Evolutionary conservation across 1,140 invertebrate genomes (phyloP), one percentile per base, ranked within the genome.

Genomic region (Papilio helenus): DNA sequence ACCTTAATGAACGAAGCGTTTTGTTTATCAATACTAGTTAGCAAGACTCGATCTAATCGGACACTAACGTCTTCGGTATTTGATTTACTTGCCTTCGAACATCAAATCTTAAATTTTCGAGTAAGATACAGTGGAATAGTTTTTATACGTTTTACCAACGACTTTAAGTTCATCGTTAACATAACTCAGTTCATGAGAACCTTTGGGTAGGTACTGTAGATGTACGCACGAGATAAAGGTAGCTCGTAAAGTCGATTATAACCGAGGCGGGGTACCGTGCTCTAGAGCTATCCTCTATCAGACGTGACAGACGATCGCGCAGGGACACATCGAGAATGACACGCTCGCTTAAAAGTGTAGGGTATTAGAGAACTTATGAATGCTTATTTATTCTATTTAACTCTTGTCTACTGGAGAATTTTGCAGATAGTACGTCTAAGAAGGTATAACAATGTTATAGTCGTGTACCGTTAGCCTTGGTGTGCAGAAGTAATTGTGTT

Each of bases 221-320:
- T 81, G 77, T 82, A 79, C 76, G 83, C 85, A 88, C 82, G 87
- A 89, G 90, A 93, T 92, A 77, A 18, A 42, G 18, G 42, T 42
- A n/a, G 20, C 12, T 46, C 44, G 72, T 74, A 49, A 58, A 18
- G 29, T 76, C 44, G 76, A 65, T 77, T 61, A 44, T 20, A 77
- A 44, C 76, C 29, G 76, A 44, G 51, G 55, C 3, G 26, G 26
- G 10, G 18, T 26, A 26, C 34, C 34, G 34, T 39, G 34, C 9
- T 46, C 20, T 85, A 88, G 84, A 87, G 84, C 87, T 89, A 92
- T 93, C 91, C 90, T 82, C 82, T 88, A 93, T 92, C 89, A 89
- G 88, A 89, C 85, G 88, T 88, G 88, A 87, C 84, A 88, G 88
- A 86, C 86, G 81, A 88, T 83, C 84, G 86, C 82, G 85, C 82